phyloP scores from a whole-genome alignment of 2,113 vertebrate genomes.

The Origma solitaria region DNA sequence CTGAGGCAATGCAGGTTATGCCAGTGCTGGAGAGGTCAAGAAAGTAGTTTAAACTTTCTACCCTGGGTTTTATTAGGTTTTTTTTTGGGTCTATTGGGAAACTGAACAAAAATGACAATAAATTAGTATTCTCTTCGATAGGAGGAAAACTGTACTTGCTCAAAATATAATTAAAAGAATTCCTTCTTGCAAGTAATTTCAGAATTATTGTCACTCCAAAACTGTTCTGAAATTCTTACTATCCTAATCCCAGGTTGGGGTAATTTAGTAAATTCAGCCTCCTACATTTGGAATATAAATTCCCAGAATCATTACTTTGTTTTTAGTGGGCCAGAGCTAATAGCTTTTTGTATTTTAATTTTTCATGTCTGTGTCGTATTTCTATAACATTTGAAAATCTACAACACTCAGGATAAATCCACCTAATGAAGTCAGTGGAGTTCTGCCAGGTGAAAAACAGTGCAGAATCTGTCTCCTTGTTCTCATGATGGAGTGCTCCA shows the following conservation, averaged over 20 bases:
- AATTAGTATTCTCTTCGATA: neutral
- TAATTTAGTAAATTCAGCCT: neutral
- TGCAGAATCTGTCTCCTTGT: neutral
- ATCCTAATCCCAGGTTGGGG: neutral
- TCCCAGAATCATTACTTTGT: neutral
- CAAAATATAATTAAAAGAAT: neutral
- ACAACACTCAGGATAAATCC: neutral
- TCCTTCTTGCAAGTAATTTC: neutral
- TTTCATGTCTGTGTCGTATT: neutral
- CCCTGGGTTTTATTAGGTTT: neutral
- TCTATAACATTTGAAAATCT: neutral
- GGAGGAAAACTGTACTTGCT: neutral
- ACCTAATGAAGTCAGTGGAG: conserved; percentile 1
- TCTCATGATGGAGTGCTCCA: neutral
- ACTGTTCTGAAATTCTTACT: neutral
- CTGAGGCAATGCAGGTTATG: neutral
- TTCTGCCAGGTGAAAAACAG: neutral
- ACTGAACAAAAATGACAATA: neutral
- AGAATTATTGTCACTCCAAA: neutral
- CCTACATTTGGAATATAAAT: neutral
- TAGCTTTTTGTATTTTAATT: neutral
- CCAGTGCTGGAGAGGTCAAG: neutral
- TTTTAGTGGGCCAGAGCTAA: neutral
- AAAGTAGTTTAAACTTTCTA: neutral
- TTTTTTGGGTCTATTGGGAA: neutral